Percentiles rank a stretch among this genome's conserved stretches.
These are phyloP conservation scores for Lophius americanus DNA, from an alignment of 2,797 vertebrate genomes.

Conservation along the genomic window DNA sequence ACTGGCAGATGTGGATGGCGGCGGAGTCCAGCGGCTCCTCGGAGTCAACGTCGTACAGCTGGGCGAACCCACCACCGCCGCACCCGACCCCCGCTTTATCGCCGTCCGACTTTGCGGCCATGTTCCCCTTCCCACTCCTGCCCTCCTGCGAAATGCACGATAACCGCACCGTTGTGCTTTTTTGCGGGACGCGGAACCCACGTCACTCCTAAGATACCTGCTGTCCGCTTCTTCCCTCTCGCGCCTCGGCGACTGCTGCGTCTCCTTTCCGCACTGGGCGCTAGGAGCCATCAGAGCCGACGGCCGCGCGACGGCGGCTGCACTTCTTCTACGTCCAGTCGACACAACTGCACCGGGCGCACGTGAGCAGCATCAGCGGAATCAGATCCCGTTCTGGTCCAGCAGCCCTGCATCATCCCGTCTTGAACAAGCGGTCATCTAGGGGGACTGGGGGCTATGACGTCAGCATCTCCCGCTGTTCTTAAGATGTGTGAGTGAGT, in stretches of 20 bases:
- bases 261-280: constrained; percentile 67
- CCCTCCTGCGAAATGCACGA: constrained; percentile 74
- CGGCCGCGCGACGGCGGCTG: constrained; percentile 70
- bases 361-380: constrained; percentile 48
- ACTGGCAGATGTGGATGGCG: constrained; percentile 96
- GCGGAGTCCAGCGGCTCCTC: constrained; percentile 90
- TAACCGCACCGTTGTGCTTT: constrained; percentile 70
- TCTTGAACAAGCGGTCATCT: constrained; percentile 73
- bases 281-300: constrained; percentile 77
- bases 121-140: constrained; percentile 86
- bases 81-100: constrained; percentile 79
- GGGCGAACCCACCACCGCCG: constrained; percentile 89
- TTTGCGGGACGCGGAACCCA: constrained; percentile 68
- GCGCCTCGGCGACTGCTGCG: constrained; percentile 63
- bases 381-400: constrained; percentile 47
- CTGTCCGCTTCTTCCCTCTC: constrained; percentile 57
- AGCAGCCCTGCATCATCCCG: constrained; percentile 68
- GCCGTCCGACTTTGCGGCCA: constrained; percentile 91
- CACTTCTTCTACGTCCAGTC: constrained; percentile 34
- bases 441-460: constrained; percentile 69
- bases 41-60: constrained; percentile 91
- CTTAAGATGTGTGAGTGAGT: constrained; percentile 41
- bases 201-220: constrained; percentile 84
- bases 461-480: constrained; percentile 72
- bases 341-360: constrained; percentile 56